Percentiles rank a stretch among this genome's conserved stretches.
phyloP scores from a whole-genome alignment of 2,888 invertebrate genomes.

The Amblyjoppa proteus region DNA sequence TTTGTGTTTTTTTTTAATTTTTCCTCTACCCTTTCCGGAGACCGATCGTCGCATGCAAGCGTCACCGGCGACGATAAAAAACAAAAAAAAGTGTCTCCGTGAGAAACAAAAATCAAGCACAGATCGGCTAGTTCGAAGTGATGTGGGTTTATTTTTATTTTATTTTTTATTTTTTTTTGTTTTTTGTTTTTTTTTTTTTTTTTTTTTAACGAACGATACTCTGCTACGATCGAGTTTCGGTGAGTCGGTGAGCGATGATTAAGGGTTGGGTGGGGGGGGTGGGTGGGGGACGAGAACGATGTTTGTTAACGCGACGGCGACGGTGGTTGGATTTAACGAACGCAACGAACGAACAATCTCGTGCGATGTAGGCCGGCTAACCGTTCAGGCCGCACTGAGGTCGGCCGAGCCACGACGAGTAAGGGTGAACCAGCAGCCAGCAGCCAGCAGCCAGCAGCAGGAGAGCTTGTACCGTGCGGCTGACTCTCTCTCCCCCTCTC shows the following conservation, averaged over 20 bases:
- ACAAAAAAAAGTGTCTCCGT: not conserved
- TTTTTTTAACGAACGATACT: not conserved
- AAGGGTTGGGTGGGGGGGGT: not conserved
- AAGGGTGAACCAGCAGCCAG: conserved; percentile 77
- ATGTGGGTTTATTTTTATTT: not conserved
- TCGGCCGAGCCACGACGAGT: conserved; percentile 76
- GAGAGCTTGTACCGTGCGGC: conserved; percentile 70
- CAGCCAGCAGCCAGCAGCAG: conserved; percentile 69
- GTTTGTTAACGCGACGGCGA: conserved; percentile 46
- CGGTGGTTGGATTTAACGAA: conserved; percentile 40
- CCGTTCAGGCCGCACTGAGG: conserved; percentile 84
- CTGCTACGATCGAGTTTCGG: conserved; percentile 25
- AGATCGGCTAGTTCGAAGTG: not conserved
- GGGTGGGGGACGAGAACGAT: conserved; percentile 22
- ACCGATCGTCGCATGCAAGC: not conserved
- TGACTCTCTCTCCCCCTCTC: conserved; percentile 70
- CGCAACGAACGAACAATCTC: conserved; percentile 67
- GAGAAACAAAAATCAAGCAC: not conserved
- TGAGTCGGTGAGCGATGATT: not conserved
- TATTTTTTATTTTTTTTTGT: conserved; percentile 8
- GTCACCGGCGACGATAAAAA: not conserved
- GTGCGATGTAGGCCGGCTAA: conserved; percentile 83
- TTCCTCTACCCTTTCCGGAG: not conserved
- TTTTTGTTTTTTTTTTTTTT: conserved; percentile 6
- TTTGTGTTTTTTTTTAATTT: not conserved